Evolutionary conservation across 2,113 vertebrate genomes (phyloP), one percentile per base, ranked within the genome.

Genomic region (Phaethon lepturus): DNA sequence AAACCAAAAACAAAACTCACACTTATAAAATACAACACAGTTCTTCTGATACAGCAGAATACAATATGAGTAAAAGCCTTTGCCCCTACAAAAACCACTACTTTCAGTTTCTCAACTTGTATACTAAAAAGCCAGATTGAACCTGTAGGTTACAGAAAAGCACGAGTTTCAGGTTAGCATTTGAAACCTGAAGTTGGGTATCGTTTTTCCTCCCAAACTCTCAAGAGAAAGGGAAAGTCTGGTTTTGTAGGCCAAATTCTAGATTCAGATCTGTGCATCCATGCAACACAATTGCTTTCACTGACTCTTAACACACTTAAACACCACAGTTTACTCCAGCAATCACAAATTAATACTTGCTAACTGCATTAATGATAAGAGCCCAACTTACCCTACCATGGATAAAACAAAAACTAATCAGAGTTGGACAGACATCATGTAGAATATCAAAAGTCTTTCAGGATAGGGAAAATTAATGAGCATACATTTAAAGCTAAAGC

Each of bases 391-490:
- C 4, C 45, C 31, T 44, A 64, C 11, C 44, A 77, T 1, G 5
- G 28, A 71, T 75, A 63, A 76, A 92, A 49, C 12, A 88, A 77
- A 81, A 93, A 40, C 24, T 67, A 38, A 77, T 25, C 40, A 74
- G 58, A 69, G 31, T 31, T 33, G 13, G n/a, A 67, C 28, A 84
- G 28, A 60, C 33, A 35, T 35, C 20, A 73, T 5, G 9, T 13
- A 67, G 45, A 86, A 14, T 17, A 91, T 50, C 55, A 88, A 76
- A 90, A 81, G 19, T 16, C 50, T 80, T 93, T 67, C 72, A 67
- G 52, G 56, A 84, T 1, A 81, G 9, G 10, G 26, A 64, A 86
- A 89, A 93, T 35, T 17, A 81, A 75, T 13, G 14, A 85, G 28
- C 10, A 77, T 80, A 69, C 10, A 35, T 33, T 66, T 73, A 52